Evolutionary conservation across 92 coral and sea anemone species (phyloP).

Genomic region (Montipora capitata): DNA sequence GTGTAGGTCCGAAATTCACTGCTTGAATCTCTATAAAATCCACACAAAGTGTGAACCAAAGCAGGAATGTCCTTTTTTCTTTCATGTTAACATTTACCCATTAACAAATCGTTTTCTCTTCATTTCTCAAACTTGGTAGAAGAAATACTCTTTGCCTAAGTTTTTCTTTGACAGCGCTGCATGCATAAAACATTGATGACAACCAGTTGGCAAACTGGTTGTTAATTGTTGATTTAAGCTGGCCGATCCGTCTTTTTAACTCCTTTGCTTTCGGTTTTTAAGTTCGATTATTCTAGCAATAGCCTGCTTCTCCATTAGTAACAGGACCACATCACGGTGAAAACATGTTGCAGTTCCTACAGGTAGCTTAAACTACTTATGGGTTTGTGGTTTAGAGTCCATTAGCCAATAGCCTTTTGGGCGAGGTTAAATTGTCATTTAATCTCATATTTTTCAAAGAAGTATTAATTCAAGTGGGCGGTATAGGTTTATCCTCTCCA

Average conservation of each 20-base stretch:
- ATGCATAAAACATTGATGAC: constrained; percentile 51
- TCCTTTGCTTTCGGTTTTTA: neutral
- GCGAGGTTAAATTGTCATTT: no score
- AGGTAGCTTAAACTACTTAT: no score
- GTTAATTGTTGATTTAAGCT: constrained; percentile 8
- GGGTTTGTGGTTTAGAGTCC: no score
- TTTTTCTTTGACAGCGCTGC: neutral
- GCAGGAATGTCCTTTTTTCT: neutral
- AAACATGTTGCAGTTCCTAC: no score
- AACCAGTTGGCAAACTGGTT: constrained; percentile 44
- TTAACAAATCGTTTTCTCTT: neutral
- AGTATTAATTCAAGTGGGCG: no score
- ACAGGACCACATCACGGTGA: no score
- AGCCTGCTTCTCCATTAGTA: no score
- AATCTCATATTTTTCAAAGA: no score
- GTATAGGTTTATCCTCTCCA: no score
- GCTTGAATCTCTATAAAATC: neutral
- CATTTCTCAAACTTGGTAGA: constrained; percentile 7
- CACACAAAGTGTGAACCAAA: constrained; percentile 16
- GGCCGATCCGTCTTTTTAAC: neutral
- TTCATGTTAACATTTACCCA: neutral
- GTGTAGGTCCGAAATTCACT: neutral
- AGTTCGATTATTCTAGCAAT: neutral
- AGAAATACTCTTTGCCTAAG: neutral
- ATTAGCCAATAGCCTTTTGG: no score